A percentile compares a stretch with the other conserved stretches of the same genome.
These are phyloP conservation scores for Alviniconcha strummeri DNA, from an alignment of 2,888 invertebrate genomes.

Conservation along the genomic window DNA sequence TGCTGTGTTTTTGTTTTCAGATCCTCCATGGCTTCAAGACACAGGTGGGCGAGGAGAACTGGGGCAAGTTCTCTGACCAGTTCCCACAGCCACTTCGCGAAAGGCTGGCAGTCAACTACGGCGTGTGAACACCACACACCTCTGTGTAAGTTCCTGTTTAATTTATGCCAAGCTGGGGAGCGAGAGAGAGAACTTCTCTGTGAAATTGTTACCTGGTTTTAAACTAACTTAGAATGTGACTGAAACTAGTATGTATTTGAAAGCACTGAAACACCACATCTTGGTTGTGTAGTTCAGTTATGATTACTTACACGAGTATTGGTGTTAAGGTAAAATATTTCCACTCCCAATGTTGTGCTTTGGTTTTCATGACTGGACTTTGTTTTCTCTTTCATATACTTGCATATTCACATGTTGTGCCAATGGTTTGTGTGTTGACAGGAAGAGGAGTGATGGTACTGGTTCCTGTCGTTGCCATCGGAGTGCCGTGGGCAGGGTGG, in stretches of 20 bases:
- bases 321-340: background rate
- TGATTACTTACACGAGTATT: too few relatives aligned
- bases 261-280: too few relatives aligned
- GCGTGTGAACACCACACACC: constrained; percentile 79
- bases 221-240: background rate
- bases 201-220: background rate
- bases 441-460: constrained; percentile 44
- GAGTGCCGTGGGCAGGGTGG: constrained; percentile 15
- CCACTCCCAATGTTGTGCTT: background rate
- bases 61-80: constrained; percentile 97
- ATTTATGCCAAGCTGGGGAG: too few relatives aligned
- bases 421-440: constrained; percentile 43
- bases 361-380: too few relatives aligned
- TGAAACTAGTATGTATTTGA: background rate
- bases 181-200: background rate
- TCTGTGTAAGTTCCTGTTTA: background rate
- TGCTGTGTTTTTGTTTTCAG: constrained; percentile 75
- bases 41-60: constrained; percentile 98
- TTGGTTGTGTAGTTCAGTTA: too few relatives aligned
- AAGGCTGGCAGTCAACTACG: constrained; percentile 90
- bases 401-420: background rate
- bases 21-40: constrained; percentile 98
- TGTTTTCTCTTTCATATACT: background rate
- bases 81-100: constrained; percentile 96
- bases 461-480: constrained; percentile 13